Base-by-base conservation (phyloP, 2,888 invertebrate genomes). In the Orthosia gothica region DNA sequence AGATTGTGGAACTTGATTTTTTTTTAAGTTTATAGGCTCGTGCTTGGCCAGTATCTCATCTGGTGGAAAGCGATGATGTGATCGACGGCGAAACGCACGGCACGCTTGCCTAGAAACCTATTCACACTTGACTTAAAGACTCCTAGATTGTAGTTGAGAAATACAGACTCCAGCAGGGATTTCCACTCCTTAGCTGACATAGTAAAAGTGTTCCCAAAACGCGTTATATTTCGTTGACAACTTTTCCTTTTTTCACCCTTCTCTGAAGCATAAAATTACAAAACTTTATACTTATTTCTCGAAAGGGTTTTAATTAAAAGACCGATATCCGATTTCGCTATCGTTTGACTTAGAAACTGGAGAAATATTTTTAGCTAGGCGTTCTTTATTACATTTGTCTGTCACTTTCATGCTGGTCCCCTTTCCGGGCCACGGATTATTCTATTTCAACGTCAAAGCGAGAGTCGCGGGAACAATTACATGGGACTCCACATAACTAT, bases 221-320 rank as follows among this genome's bases (percentile, higher is more conserved):
- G 74, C 83, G 63, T 74, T 59, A 69, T 76, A 72, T 78, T 79
- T 75, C 57, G 62, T 65, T 73, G 70, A 78, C 49, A 81, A 79
- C 66, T 74, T 78, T 75, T 20, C 52, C 26, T 66, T 68, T 67
- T 82, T 79, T 54, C 74, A 74, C 58, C 73, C 74, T 79, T 66
- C 72, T 62, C 54, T 23, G n/a, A 58, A 72, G 70, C 73, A 70
- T 71, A 65, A 86, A 87, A 83, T 83, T 72, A 71, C 71, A 50
- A 82, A 81, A 74, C 54, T 76, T 86, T 65, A 70, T 72, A 74
- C 80, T 80, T 73, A 61, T 72, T 74, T 32, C 59, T 49, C 49
- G 55, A 74, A 80, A 79, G 71, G 79, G 64, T 82, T 86, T 82
- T 88, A 88, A 88, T 86, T 88, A 84, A 74, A 82, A 74, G 55